Evolutionary conservation across 2,797 vertebrate genomes (phyloP).

Genomic region (Mus spretus): DNA sequence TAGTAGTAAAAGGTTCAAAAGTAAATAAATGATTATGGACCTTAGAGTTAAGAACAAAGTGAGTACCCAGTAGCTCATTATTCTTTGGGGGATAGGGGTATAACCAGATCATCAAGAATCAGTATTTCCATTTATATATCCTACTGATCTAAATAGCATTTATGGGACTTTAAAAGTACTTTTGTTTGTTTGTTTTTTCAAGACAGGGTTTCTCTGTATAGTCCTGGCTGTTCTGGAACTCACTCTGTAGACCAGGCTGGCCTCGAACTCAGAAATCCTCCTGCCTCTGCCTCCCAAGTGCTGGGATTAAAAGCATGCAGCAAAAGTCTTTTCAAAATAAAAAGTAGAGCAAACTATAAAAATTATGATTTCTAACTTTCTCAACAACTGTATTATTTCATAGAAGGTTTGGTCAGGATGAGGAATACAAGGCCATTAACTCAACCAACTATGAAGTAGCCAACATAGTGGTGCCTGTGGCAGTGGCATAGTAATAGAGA

Average conservation of each 20-base stretch:
- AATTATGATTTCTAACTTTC: slow-evolving; percentile 87
- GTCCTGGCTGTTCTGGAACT: too few relatives aligned
- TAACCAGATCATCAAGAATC: slow-evolving; percentile 87
- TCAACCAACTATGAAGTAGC: slow-evolving; percentile 64
- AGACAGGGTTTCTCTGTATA: too few relatives aligned
- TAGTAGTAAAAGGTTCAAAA: slow-evolving; percentile 86
- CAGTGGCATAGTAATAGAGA: slow-evolving; percentile 37
- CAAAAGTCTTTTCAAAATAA: slow-evolving; percentile 87
- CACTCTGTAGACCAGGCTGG: too few relatives aligned
- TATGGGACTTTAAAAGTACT: slow-evolving; percentile 87
- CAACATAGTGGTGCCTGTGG: not conserved
- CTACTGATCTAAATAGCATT: slow-evolving; percentile 87
- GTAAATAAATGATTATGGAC: slow-evolving; percentile 87
- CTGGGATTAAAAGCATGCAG: too few relatives aligned
- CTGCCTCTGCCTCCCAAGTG: too few relatives aligned
- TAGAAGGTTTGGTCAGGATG: slow-evolving; percentile 71
- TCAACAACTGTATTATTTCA: slow-evolving; percentile 76
- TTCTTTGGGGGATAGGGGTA: slow-evolving; percentile 85
- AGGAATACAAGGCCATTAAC: slow-evolving; percentile 7
- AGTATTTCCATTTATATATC: slow-evolving; percentile 85
- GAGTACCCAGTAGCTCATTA: slow-evolving; percentile 82
- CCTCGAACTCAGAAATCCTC: too few relatives aligned
- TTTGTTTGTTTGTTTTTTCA: slow-evolving; percentile 65
- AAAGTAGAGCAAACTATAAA: slow-evolving; percentile 87
- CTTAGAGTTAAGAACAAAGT: slow-evolving; percentile 87